Evolutionary conservation across 2,888 invertebrate species (phyloP), one percentile per base, ranked within the genome.

Genomic region (Monopis laevigella): DNA sequence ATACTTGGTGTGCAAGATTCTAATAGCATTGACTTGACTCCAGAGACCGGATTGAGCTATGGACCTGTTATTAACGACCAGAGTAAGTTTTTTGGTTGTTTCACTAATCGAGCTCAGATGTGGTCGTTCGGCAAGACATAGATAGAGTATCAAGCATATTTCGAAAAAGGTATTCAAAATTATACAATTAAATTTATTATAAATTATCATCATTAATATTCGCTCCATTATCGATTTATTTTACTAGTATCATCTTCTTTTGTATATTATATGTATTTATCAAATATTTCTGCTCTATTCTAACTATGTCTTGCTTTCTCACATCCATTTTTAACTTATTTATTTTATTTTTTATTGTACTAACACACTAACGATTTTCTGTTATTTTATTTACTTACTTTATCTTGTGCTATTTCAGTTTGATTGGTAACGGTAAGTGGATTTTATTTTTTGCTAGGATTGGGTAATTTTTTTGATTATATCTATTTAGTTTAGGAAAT

Each of bases 21-120:
- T 45, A 81, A 85, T 65, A 86, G 84, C 59, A 69, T 86, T 56
- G 86, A 88, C 57, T 82, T 83, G 47, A 74, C 80, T 54, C 67
- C 82, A 46, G 82, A 82, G 47, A 84, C 83, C 58, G 86, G 88
- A 60, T 82, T 84, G 58, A 84, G 83, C 65, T 89, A 85, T 59
- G 90, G 90, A 59, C 89, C 90, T 11, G 88, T 90, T 50, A 82
- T 85, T 57, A 90, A 90, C 65, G 90, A 90, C 65, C 87, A 89
- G 78, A 86, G 90, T 90, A 88, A 88, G 89, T 87, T 53, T 35
- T 36, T 32, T 26, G 38, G 5, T 19, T 30, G 19, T 26, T 26
- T 14, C 21, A 35, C 34, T 42, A 74, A 77, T 65, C 48, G 77
- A 74, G 77, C 77, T 73, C 69, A 52, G 70, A 74, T 75, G 77